phyloP scores from a whole-genome alignment of 2,888 invertebrate genomes.

The Tinea trinotella region DNA sequence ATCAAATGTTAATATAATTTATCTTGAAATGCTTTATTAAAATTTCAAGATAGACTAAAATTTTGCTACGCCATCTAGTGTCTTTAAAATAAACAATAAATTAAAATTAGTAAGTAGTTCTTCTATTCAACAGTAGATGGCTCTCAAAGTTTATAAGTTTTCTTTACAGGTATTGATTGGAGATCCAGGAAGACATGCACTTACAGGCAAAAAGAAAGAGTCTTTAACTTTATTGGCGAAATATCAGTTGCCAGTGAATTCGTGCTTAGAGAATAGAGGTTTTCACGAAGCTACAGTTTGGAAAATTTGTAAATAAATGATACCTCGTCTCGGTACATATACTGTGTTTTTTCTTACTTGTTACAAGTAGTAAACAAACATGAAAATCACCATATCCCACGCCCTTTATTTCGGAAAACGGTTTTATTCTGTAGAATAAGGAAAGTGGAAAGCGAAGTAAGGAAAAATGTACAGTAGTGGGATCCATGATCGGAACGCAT shows the following conservation, averaged over 20 bases:
- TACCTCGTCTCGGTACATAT: too few species aligned
- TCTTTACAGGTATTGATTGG: slow-evolving; percentile 61
- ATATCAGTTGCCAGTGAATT: slow-evolving; percentile 55
- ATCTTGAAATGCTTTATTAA: neutral
- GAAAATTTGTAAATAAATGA: slow-evolving; percentile 28
- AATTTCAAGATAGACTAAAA: neutral
- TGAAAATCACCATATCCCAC: too few species aligned
- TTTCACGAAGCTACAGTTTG: slow-evolving; percentile 66
- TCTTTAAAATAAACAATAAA: neutral
- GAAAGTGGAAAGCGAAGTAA: too few species aligned
- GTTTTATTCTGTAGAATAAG: too few species aligned
- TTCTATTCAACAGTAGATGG: neutral
- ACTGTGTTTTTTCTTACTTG: too few species aligned
- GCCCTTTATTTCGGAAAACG: too few species aligned
- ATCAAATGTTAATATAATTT: too few species aligned
- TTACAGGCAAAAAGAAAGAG: slow-evolving; percentile 44
- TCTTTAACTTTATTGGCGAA: slow-evolving; percentile 46
- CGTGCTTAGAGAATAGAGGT: slow-evolving; percentile 67
- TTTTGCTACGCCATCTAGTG: slow-evolving; percentile 5
- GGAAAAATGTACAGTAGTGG: too few species aligned
- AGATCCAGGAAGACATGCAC: slow-evolving; percentile 74
- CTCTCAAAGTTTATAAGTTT: neutral
- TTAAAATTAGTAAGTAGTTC: neutral
- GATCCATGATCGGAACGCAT: too few species aligned
- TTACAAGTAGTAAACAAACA: too few species aligned